phyloP scores from a whole-genome alignment of 2,888 invertebrate species.

The Ichneumoninae sp. region DNA sequence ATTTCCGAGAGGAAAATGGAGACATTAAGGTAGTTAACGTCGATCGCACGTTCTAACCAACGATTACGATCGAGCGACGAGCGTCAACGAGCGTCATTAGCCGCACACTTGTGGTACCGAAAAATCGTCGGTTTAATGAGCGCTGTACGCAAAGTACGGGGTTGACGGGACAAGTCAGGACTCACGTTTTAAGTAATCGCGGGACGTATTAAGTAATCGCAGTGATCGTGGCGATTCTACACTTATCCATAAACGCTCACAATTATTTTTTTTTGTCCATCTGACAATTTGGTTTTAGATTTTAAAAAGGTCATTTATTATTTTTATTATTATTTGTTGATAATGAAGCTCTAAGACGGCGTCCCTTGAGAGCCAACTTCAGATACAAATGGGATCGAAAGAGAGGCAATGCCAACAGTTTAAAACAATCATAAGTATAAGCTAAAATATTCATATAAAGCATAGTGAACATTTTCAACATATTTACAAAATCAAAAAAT shows the following conservation, averaged over 20 bases:
- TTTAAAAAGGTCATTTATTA: neutral
- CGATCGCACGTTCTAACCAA: conserved; percentile 28
- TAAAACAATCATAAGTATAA: too few relatives aligned
- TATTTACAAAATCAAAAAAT: neutral
- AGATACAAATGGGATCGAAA: too few relatives aligned
- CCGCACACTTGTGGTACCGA: neutral
- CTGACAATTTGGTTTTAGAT: neutral
- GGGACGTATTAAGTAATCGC: neutral
- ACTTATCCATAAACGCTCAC: neutral
- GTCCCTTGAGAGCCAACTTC: too few relatives aligned
- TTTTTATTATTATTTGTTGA: too few relatives aligned
- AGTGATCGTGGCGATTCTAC: neutral
- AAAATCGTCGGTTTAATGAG: neutral
- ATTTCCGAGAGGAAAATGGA: conserved; percentile 69
- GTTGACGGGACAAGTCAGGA: neutral
- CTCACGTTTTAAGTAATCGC: neutral
- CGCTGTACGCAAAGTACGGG: neutral
- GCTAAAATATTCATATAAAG: too few relatives aligned
- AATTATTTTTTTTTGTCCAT: neutral
- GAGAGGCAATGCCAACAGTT: too few relatives aligned
- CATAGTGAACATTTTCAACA: too few relatives aligned
- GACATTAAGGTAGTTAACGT: conserved; percentile 58
- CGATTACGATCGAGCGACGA: conserved; percentile 57
- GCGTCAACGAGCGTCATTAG: conserved; percentile 28
- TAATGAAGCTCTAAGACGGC: too few relatives aligned